phyloP scores from a whole-genome alignment of 2,888 invertebrate species.

The Drosophila anomalata region DNA sequence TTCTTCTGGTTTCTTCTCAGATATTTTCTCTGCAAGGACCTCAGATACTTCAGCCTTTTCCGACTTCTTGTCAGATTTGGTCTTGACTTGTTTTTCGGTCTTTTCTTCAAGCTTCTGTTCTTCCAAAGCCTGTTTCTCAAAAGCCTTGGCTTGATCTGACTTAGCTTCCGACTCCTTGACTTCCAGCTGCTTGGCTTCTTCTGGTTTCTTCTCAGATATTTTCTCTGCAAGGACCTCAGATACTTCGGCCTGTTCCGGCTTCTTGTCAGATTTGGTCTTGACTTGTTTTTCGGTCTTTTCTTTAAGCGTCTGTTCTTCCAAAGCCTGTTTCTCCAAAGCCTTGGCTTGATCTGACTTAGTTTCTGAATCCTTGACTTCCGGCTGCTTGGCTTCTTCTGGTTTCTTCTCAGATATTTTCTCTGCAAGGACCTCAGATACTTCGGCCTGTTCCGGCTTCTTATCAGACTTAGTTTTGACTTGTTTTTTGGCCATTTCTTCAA shows the following conservation, averaged over 20 bases:
- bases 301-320: constrained; percentile 13
- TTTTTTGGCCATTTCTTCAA: background rate
- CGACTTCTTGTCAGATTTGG: background rate
- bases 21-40: background rate
- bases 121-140: constrained; percentile 3
- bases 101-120: background rate
- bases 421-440: constrained; percentile 1
- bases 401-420: constrained; percentile 10
- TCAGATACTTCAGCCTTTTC: background rate
- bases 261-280: background rate
- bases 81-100: background rate
- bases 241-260: background rate
- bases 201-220: constrained; percentile 1
- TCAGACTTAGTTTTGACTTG: background rate
- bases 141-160: constrained; percentile 8
- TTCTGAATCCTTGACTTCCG: constrained; percentile 4
- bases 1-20: constrained; percentile 12
- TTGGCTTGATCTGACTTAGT: constrained; percentile 32
- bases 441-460: background rate
- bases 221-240: constrained; percentile 3
- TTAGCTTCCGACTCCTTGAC: constrained; percentile 5
- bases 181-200: constrained; percentile 27
- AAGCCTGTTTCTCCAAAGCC: constrained; percentile 11
- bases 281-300: background rate
- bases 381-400: constrained; percentile 38